Percentiles rank a stretch among this genome's conserved stretches.
phyloP scores from a whole-genome alignment of 2,113 vertebrate species.

The Rhizomys pruinosus region DNA sequence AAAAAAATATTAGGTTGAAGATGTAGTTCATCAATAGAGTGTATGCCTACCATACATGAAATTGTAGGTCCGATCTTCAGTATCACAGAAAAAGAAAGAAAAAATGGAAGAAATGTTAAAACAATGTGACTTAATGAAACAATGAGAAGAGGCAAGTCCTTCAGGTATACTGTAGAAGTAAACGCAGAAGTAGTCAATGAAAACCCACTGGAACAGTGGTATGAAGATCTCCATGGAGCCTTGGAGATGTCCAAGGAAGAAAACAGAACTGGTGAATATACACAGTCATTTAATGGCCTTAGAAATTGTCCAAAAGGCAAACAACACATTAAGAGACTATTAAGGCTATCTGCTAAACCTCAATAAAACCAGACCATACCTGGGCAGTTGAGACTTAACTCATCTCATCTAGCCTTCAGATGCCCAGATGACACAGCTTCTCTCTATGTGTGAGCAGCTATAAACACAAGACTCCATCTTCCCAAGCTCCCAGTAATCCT shows the following conservation, averaged over 20 bases:
- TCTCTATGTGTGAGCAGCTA: not conserved
- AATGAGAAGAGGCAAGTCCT: not conserved
- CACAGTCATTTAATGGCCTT: not conserved
- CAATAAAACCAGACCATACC: not conserved
- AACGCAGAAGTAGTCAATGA: not conserved
- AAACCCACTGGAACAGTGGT: not conserved
- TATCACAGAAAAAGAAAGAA: not conserved
- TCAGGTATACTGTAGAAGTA: not conserved
- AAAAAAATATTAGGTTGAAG: not conserved
- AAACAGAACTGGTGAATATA: not conserved
- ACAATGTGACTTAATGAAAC: not conserved
- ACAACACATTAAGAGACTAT: not conserved
- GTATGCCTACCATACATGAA: not conserved
- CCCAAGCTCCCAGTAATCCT: too few species aligned
- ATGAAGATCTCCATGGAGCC: not conserved
- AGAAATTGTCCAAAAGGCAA: not conserved
- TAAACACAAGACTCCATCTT: not conserved
- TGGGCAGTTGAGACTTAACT: not conserved
- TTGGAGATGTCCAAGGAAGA: not conserved
- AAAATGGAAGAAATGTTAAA: not conserved
- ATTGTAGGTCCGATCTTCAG: not conserved
- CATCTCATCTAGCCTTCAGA: not conserved
- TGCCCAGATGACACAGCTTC: not conserved
- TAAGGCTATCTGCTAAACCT: not conserved
- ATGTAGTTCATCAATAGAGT: not conserved